Conservation (phyloP, 2,113 vertebrate genomes). For the Tympanuchus pallidicinctus region DNA sequence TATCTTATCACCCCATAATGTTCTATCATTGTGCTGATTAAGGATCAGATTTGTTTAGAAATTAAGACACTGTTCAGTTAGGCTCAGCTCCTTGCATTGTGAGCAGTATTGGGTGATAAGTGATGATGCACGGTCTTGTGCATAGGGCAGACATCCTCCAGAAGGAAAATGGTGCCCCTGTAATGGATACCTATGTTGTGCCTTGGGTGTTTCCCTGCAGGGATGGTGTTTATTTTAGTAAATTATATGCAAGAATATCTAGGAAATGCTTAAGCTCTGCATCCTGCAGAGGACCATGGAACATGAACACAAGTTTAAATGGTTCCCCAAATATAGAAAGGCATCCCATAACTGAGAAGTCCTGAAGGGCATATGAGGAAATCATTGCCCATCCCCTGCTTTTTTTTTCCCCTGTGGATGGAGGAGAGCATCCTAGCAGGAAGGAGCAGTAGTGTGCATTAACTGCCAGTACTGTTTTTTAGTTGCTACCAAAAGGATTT, state of each 20-base stretch:
- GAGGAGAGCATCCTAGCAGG: not conserved
- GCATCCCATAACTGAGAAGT: not conserved
- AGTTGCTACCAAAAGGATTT: not conserved
- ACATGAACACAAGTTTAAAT: not conserved
- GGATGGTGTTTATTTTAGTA: not conserved
- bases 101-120: not conserved
- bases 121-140: not conserved
- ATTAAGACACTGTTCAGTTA: not conserved
- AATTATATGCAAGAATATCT: not conserved
- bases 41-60: not conserved
- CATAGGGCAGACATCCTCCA: not conserved
- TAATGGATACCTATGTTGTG: accelerated
- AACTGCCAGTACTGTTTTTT: not conserved
- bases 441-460: not conserved
- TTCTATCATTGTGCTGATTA: not conserved
- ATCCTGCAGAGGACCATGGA: accelerated
- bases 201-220: not conserved
- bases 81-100: not conserved
- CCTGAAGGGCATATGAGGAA: not conserved
- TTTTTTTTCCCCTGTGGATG: not conserved
- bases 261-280: not conserved
- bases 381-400: not conserved
- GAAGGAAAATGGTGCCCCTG: not conserved
- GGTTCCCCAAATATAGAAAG: not conserved
- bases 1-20: not conserved